Evolutionary conservation across 2,113 vertebrate species (phyloP), one percentile per base, ranked within the genome.

Genomic region (Sialia sialis): DNA sequence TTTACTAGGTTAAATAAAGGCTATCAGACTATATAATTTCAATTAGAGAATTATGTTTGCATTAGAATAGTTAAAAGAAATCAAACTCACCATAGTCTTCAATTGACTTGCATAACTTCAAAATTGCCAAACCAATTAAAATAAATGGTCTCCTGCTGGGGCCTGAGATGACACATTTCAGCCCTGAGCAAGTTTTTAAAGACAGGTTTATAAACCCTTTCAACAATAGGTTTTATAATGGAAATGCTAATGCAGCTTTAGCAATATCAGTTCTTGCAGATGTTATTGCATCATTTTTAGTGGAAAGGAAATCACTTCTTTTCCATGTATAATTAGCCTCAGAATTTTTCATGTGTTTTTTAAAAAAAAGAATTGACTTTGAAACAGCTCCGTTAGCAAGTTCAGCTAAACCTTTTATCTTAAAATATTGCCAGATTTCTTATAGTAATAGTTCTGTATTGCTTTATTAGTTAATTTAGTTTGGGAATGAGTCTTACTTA

Each of bases 221-320:
- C 66, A 93, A 62, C 72, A 96, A 62, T 66, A 84, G 64, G 11
- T 70, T 95, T 96, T 86, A 58, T 89, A 95, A 93, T 96, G 79
- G 94, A 97, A 97, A 97, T 97, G 87, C 70, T 97, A 97, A 96
- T 97, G 67, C 64, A 81, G 34, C 56, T 95, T 95, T 94, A 89
- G 86, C 43, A 95, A 39, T 96, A 94, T 91, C 90, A 39, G 67
- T 87, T 92, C 46, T 49, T 16, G 11, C 90, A 94, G 95, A 87
- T 87, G 46, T 66, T 84, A 25, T n/a, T 38, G 16, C 43, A 63
- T 78, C 16, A 39, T 69, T 69, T 84, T 52, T 59, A 82, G 22
- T 34, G 60, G 36, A 90, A 93, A 82, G 41, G 25, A 95, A 76
- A 87, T 78, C 13, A 62, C 7, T 77, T 89, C 9, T 76, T 93